Base-by-base conservation (phyloP, 2,888 invertebrate genomes). In the Phorcus lineatus region DNA sequence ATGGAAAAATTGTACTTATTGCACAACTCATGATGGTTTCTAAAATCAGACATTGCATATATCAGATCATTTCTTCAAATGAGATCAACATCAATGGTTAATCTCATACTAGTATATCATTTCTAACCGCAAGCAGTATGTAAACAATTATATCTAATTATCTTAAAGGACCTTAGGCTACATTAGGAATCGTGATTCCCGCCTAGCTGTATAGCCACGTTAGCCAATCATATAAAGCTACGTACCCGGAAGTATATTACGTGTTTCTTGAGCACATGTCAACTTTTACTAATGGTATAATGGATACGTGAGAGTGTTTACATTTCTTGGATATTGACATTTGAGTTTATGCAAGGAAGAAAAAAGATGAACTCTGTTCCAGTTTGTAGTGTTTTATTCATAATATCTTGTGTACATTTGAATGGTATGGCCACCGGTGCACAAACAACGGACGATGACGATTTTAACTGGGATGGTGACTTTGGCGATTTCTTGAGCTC, bases 401-500 rank as follows among this genome's bases (percentile, higher is more conserved):
- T 36, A 52, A 17, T 74, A 28, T 78, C 24, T n/a, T 2, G 36
- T 11, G 13, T 62, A 31, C 66, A 78, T 17, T 47, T 16, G 1
- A 13, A 11, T 17, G 17, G 19, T 2, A n/a, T 55, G 9, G 36
- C 2, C 6, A 28, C 54, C 31, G 13, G 62, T 62, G 57, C 53
- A 24, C 54, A 36, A 36, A 28, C 31, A 31, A 47, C 47, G 47
- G 47, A 47, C 47, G 28, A 31, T 31, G 31, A 19, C 16, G 66
- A 47, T n/a, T 62, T 40, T 40, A 19, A 47, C 9, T 47, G 28
- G n/a, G 78, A 78, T 47, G 57, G 62, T n/a, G 52, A 78, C 19
- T 66, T 77, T 55, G 77, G 55, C 24, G 40, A 66, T 66, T 67
- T 78, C 19, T 52, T 78, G 11, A 19, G 19, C 22, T 24, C 40